Evolutionary conservation across 2,113 vertebrate species (phyloP), one percentile per base, ranked within the genome.

Genomic region (Sialia sialis): DNA sequence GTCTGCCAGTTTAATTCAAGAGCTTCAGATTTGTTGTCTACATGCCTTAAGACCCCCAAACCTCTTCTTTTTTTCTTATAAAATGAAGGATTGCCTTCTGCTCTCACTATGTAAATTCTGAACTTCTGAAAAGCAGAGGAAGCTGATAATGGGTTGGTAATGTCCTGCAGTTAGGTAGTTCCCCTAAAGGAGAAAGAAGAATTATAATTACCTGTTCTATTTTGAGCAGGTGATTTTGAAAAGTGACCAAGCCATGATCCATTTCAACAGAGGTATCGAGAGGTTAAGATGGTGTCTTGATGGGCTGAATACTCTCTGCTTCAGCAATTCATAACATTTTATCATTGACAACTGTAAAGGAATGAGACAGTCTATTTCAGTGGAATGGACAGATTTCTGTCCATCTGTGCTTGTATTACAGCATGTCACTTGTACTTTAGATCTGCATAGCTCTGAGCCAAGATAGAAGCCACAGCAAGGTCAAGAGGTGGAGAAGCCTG

Each of bases 341-440:
- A 96, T 98, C 97, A 97, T 97, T 97, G 97, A 97, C 96, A 97
- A 94, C 93, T 94, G 85, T 95, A 95, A 95, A 97, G 97, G 95
- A 97, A 96, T 91, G 94, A 97, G 88, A 85, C 85, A 52, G 93
- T 93, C 94, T 97, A 96, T 98, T 98, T 98, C 90, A 64, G 97
- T 85, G 92, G 93, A 82, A 87, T 96, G 96, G 98, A 97, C 98
- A 98, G 97, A 98, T 98, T 98, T 98, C 97, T 97, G 97, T 98
- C 98, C 98, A 98, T 98, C 98, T 98, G 98, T 98, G 97, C 97
- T 87, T 91, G 73, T 84, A 94, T 95, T 97, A 95, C 97, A 94
- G 96, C 91, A 86, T 98, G 98, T 98, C 98, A 96, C 96, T 98
- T 98, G 97, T 96, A 93, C 96, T 98, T 98, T 97, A 90, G 94